Percentiles rank a stretch among this genome's conserved stretches.
Conservation (phyloP, 2,797 vertebrate genomes). For the Remorina albescens region DNA sequence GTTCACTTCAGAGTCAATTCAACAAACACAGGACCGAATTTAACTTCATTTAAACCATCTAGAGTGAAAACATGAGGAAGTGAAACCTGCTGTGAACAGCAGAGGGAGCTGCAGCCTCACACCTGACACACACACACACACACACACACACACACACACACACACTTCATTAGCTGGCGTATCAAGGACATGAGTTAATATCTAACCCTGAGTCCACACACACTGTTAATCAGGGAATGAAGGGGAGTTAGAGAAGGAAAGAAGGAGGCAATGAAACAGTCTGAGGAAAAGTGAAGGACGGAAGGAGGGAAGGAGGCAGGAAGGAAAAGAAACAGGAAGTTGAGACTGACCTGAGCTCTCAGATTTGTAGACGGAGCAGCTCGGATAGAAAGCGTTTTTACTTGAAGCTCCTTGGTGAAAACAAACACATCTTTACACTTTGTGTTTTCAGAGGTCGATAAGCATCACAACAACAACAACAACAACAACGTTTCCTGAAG, state of each 20-base stretch:
- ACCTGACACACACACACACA: neutral
- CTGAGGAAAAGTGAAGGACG: too few relatives aligned
- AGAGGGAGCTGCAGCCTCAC: conserved; percentile 30
- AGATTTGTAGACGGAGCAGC: conserved; percentile 64
- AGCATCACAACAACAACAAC: too few relatives aligned
- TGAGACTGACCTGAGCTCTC: conserved; percentile 74
- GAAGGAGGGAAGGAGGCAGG: too few relatives aligned
- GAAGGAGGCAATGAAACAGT: too few relatives aligned
- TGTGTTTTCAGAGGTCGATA: neutral
- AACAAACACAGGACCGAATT: too few relatives aligned
- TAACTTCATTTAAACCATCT: neutral
- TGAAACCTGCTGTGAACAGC: conserved; percentile 11
- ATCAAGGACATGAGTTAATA: too few relatives aligned
- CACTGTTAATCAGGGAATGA: too few relatives aligned
- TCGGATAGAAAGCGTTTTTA: conserved; percentile 77
- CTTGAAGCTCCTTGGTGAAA: conserved; percentile 27
- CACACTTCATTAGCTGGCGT: too few relatives aligned
- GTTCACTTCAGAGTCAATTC: rapidly evolving
- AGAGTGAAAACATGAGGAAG: neutral
- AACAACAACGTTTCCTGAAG: rapidly evolving
- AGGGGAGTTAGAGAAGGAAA: neutral
- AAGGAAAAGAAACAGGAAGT: neutral
- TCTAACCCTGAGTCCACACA: too few relatives aligned
- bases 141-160: neutral
- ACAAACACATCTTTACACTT: conserved; percentile 26